Percentiles rank a stretch among this genome's conserved stretches.
Conservation (phyloP, 2,113 vertebrate species). For the Platycercus adscitus region DNA sequence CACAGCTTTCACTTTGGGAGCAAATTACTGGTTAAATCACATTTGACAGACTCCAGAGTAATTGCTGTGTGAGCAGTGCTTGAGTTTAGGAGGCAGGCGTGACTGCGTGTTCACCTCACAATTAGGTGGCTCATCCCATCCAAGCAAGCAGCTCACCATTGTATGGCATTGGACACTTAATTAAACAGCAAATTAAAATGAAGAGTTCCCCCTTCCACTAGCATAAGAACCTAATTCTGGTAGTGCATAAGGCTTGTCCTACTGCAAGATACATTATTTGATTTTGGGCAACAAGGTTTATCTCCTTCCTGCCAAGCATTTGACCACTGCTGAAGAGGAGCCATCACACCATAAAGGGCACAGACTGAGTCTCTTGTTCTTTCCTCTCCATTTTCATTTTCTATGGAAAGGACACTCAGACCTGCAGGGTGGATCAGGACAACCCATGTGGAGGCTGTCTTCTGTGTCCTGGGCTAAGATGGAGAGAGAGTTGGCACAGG, state of each 20-base stretch:
- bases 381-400: neutral
- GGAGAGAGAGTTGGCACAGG: neutral
- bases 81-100: neutral
- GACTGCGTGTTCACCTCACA: neutral
- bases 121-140: neutral
- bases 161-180: neutral
- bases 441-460: neutral
- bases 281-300: neutral
- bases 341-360: neutral
- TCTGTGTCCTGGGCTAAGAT: neutral
- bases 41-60: neutral
- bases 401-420: neutral
- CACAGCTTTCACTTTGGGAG: neutral
- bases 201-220: neutral
- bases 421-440: neutral
- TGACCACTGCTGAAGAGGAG: neutral
- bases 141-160: neutral
- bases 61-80: neutral
- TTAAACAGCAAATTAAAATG: slow-evolving; percentile 28
- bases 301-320: neutral
- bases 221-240: neutral
- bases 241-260: neutral
- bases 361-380: neutral
- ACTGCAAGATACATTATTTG: neutral
- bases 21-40: neutral